These are phyloP conservation scores for Andrena cerasifolii DNA, from an alignment of 1,140 invertebrate genomes.

Conservation along the genomic window DNA sequence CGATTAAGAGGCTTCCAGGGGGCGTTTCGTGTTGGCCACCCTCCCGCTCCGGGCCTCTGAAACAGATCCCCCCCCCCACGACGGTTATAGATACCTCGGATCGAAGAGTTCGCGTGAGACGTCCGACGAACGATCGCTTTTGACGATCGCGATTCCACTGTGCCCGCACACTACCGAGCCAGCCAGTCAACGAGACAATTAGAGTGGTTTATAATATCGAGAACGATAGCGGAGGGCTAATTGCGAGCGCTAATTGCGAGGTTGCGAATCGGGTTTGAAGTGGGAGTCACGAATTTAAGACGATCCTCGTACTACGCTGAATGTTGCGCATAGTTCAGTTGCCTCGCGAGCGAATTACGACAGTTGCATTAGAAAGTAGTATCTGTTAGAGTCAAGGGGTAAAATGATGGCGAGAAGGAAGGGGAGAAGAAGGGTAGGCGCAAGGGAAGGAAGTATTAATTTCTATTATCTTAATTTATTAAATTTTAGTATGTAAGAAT, in stretches of 20 bases:
- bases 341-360: no score
- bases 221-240: conserved; percentile 45
- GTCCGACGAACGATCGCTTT: conserved; percentile 64
- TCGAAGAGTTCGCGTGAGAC: conserved; percentile 67
- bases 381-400: no score
- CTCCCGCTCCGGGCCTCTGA: conserved; percentile 21
- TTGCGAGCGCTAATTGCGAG: conserved; percentile 39
- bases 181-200: conserved; percentile 61
- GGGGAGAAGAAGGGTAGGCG: no score
- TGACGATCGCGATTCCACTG: conserved; percentile 61
- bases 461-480: no score
- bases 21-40: conserved; percentile 64
- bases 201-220: conserved; percentile 62
- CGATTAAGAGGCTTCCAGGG: conserved; percentile 74
- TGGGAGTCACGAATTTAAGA: conserved; percentile 5
- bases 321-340: no score
- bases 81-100: conserved; percentile 60
- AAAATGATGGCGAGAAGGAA: no score
- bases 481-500: no score
- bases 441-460: no score
- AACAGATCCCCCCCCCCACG: conserved; percentile 43
- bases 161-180: conserved; percentile 33
- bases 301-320: no score
- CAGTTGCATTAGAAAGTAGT: no score
- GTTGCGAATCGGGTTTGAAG: conserved; percentile 18